Evolutionary conservation across 2,113 vertebrate genomes (phyloP).

Genomic region (Callaeas wilsoni): DNA sequence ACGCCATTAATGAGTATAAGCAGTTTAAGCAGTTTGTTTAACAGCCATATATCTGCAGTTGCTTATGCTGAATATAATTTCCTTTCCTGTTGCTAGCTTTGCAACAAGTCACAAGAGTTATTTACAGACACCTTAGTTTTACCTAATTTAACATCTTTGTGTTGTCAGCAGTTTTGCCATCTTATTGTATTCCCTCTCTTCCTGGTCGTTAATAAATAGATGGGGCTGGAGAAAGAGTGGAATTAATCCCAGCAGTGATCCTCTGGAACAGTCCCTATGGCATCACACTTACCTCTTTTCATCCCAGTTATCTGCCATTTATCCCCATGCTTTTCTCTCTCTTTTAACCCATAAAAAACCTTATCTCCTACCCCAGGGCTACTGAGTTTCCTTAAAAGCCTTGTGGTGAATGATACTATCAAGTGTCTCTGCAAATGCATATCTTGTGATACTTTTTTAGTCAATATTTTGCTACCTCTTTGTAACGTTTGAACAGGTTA

Average conservation of each 20-base stretch:
- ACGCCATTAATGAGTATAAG: neutral
- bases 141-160: constrained; percentile 52
- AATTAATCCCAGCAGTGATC: constrained; percentile 21
- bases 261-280: neutral
- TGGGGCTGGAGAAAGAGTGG: neutral
- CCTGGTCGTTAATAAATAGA: constrained; percentile 53
- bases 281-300: neutral
- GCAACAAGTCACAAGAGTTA: constrained; percentile 39
- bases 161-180: constrained; percentile 55
- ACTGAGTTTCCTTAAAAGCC: constrained; percentile 34
- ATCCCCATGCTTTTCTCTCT: neutral
- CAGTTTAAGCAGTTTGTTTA: constrained; percentile 33
- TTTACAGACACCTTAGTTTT: constrained; percentile 45
- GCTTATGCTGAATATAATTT: constrained; percentile 31
- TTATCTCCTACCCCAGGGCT: neutral
- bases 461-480: constrained; percentile 49
- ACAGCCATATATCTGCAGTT: neutral
- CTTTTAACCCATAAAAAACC: neutral
- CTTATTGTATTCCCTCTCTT: constrained; percentile 35
- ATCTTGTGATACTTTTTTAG: neutral
- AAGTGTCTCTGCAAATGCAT: neutral
- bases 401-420: constrained; percentile 6
- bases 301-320: neutral
- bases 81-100: constrained; percentile 29
- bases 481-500: constrained; percentile 4